A percentile compares a stretch with the other conserved stretches of the same genome.
Evolutionary conservation across 2,113 vertebrate genomes (phyloP).

Genomic region (Xenopus tropicalis): DNA sequence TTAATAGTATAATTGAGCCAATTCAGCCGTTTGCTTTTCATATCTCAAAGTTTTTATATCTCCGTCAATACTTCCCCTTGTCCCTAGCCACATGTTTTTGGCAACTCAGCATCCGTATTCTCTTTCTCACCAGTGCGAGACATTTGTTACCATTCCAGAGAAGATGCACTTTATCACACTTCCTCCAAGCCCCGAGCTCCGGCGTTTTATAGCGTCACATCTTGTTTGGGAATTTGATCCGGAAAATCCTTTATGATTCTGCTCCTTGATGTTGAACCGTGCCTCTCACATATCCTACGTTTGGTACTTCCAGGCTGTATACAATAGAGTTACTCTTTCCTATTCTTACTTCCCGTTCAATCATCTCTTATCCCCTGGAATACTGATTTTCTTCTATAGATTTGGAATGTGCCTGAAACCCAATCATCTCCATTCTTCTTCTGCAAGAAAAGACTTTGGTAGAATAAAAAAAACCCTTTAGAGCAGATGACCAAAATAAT

Average conservation of each 20-base stretch:
- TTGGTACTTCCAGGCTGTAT: constrained; percentile 24
- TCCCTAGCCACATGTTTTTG: constrained; percentile 34
- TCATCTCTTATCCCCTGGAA: neutral
- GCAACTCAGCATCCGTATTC: constrained; percentile 23
- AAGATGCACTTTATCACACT: constrained; percentile 43
- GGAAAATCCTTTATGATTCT: constrained; percentile 34
- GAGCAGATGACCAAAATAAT: neutral
- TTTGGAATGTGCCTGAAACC: neutral
- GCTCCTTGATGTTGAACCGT: constrained; percentile 34
- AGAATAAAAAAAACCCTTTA: neutral
- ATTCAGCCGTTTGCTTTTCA: no score
- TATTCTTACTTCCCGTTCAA: constrained; percentile 10
- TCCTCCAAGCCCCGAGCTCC: constrained; percentile 32
- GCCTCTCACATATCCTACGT: constrained; percentile 37
- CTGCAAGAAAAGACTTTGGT: neutral
- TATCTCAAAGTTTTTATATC: constrained; percentile 6
- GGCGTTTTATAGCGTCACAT: constrained; percentile 31
- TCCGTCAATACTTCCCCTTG: constrained; percentile 30
- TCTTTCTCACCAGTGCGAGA: constrained; percentile 10
- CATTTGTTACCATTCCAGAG: constrained; percentile 34
- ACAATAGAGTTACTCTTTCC: constrained; percentile 20
- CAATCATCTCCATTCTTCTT: neutral
- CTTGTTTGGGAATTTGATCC: constrained; percentile 42
- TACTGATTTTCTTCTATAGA: no score
- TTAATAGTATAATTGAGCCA: no score